Conservation (phyloP, 2,113 vertebrate genomes). For the Brachyhypopomus gauderio region DNA sequence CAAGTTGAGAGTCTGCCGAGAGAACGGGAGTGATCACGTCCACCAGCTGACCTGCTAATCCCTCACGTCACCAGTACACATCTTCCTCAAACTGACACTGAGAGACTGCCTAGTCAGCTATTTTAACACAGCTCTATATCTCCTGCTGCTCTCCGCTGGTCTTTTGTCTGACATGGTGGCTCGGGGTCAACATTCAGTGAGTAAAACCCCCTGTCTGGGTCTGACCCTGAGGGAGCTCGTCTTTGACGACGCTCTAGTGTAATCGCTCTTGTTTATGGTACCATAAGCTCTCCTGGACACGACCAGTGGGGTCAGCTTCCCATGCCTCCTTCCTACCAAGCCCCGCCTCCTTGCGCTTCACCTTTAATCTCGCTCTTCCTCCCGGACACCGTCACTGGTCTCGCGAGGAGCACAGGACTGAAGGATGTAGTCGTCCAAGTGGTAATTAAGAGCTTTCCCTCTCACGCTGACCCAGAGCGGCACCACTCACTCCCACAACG, state of each 20-base stretch:
- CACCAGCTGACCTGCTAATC: too few species aligned
- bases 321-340: neutral
- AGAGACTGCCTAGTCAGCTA: too few species aligned
- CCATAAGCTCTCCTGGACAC: neutral
- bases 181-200: too few species aligned
- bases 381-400: neutral
- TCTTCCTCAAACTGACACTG: too few species aligned
- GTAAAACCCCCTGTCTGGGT: too few species aligned
- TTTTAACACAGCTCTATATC: neutral
- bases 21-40: conserved; percentile 2
- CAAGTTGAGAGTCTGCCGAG: conserved; percentile 85
- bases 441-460: conserved; percentile 7
- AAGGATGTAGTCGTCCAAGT: neutral
- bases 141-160: neutral
- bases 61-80: too few species aligned
- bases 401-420: neutral
- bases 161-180: too few species aligned
- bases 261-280: too few species aligned
- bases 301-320: neutral
- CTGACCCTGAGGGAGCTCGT: too few species aligned
- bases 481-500: neutral
- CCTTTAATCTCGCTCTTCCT: neutral
- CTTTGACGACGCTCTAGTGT: too few species aligned
- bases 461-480: neutral
- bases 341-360: neutral